Conservation (phyloP, 2,113 vertebrate species). For the Mixornis gularis region DNA sequence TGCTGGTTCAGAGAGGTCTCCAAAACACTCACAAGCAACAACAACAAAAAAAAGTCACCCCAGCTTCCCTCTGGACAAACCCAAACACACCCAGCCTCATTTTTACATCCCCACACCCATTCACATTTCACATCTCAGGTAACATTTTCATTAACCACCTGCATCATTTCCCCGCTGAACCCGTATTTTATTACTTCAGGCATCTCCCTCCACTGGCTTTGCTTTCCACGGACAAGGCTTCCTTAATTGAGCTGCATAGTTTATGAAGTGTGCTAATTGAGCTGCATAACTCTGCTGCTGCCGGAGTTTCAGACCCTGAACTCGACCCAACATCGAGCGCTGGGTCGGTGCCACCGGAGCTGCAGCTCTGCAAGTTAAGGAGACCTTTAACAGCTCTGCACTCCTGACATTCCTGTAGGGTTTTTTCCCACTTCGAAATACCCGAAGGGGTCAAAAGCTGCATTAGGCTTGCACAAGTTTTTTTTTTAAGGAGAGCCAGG, state of each 20-base stretch:
- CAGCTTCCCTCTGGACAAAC: constrained; percentile 1
- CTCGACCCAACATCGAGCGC: neutral
- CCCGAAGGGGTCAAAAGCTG: neutral
- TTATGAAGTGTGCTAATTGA: constrained; percentile 46
- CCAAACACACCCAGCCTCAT: constrained; percentile 3
- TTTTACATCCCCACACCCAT: neutral
- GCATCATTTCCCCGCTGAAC: constrained; percentile 38
- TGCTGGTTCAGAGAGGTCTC: neutral
- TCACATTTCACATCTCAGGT: neutral
- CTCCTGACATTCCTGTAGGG: accelerated
- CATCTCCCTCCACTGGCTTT: constrained; percentile 14
- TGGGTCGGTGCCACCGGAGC: neutral
- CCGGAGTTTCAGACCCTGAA: neutral
- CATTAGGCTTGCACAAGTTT: neutral
- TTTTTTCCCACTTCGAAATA: neutral
- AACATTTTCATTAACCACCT: constrained; percentile 36
- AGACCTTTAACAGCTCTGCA: neutral
- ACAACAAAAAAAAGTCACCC: neutral
- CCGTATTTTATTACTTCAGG: constrained; percentile 38
- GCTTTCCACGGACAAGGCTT: neutral
- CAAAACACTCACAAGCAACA: neutral
- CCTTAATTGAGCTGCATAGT: constrained; percentile 16
- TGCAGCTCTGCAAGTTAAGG: neutral
- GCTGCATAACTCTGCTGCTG: neutral
- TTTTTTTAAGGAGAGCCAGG: neutral